These are phyloP conservation scores for Tetramorium alpestre DNA, from an alignment of 1,140 invertebrate genomes.

Conservation along the genomic window DNA sequence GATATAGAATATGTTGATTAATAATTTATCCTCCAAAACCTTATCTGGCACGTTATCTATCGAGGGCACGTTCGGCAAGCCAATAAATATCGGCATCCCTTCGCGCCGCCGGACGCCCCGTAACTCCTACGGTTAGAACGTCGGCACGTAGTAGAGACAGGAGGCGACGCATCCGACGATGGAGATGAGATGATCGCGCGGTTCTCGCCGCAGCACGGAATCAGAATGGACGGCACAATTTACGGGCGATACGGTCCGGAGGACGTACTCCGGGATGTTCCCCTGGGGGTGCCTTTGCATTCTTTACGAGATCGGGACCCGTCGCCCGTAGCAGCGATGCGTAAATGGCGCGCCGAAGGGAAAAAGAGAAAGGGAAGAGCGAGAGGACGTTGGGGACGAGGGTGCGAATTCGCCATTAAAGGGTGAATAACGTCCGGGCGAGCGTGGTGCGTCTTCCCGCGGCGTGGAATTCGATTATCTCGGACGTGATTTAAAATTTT, in stretches of 20 bases:
- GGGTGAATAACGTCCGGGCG: slow-evolving; percentile 61
- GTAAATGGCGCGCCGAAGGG: slow-evolving; percentile 44
- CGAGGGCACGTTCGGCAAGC: not conserved
- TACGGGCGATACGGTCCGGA: slow-evolving; percentile 45
- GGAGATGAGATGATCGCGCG: slow-evolving; percentile 57
- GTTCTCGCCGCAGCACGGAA: slow-evolving; percentile 42
- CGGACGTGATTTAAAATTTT: slow-evolving; percentile 69
- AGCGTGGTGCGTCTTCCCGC: slow-evolving; percentile 7
- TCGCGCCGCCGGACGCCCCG: not conserved
- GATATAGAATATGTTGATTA: not conserved
- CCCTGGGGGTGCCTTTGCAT: slow-evolving; percentile 58
- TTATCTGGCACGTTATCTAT: slow-evolving; percentile 7
- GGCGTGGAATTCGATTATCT: slow-evolving; percentile 67
- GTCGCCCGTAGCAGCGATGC: slow-evolving; percentile 63
- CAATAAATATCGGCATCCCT: slow-evolving; percentile 21
- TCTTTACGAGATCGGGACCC: slow-evolving; percentile 58
- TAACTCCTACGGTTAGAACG: slow-evolving; percentile 19
- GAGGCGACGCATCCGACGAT: slow-evolving; percentile 35
- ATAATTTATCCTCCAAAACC: not conserved
- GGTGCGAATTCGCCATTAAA: slow-evolving; percentile 57
- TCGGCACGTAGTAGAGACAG: slow-evolving; percentile 24
- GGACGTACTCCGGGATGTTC: slow-evolving; percentile 35
- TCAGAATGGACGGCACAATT: slow-evolving; percentile 73
- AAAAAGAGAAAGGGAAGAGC: slow-evolving; percentile 9
- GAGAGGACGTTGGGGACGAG: slow-evolving; percentile 14